phyloP scores from a whole-genome alignment of 2,797 vertebrate species.

The Helostoma temminkii region DNA sequence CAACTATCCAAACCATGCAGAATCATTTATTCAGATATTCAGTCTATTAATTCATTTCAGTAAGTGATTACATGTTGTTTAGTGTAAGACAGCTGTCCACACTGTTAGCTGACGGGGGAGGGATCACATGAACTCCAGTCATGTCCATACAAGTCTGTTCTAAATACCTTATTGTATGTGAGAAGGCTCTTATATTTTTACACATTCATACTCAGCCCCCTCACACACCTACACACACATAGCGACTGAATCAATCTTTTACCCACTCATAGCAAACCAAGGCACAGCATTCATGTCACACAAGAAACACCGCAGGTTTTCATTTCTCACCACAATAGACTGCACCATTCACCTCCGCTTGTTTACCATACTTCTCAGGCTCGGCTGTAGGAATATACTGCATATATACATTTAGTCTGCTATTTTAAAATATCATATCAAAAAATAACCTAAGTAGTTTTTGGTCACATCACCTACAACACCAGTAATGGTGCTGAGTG shows the following conservation, averaged over 20 bases:
- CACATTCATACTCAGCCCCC: constrained; percentile 29
- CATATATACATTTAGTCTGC: neutral
- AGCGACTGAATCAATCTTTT: constrained; percentile 8
- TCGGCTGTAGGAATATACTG: neutral
- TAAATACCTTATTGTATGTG: constrained; percentile 3
- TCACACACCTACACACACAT: constrained; percentile 28
- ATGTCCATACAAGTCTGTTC: constrained; percentile 2
- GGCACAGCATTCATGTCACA: constrained; percentile 8
- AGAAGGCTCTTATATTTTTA: constrained; percentile 8
- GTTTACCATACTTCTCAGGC: neutral
- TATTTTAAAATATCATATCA: neutral
- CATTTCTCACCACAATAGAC: neutral
- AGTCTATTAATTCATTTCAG: neutral
- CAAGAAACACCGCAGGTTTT: neutral
- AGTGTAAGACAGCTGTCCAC: neutral
- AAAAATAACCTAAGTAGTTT: neutral
- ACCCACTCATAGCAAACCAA: constrained; percentile 5
- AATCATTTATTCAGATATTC: neutral
- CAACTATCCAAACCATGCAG: neutral
- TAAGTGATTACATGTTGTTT: neutral
- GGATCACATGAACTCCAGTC: constrained; percentile 5
- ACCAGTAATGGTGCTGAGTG: no score
- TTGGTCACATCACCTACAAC: neutral
- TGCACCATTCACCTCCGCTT: neutral
- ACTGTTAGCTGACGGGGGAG: neutral